phyloP scores from a whole-genome alignment of 2,888 invertebrate species.

The Andricus curvator region DNA sequence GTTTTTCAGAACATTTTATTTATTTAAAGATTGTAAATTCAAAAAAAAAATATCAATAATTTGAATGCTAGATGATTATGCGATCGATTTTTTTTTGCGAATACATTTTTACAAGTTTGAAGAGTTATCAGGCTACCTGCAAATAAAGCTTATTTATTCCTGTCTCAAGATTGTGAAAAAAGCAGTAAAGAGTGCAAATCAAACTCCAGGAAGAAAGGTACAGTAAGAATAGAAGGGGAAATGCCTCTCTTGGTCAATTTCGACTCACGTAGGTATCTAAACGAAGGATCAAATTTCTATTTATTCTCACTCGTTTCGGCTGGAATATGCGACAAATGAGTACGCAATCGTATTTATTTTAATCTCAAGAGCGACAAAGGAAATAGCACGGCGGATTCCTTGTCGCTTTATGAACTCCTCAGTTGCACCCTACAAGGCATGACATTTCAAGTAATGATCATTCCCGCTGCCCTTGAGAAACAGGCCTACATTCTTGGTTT shows the following conservation, averaged over 20 bases:
- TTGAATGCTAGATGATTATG: no score
- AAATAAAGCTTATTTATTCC: no score
- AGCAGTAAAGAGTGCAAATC: not conserved
- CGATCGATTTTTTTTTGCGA: no score
- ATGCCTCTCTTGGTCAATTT: not conserved
- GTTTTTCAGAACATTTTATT: not conserved
- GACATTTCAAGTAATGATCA: not conserved
- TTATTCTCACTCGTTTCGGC: not conserved
- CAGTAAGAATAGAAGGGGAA: not conserved
- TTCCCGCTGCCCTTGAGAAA: not conserved
- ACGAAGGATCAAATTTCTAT: slow-evolving; percentile 2
- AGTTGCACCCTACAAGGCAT: not conserved
- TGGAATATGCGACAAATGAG: slow-evolving; percentile 4
- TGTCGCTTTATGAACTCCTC: not conserved
- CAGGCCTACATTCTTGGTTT: slow-evolving; percentile 1
- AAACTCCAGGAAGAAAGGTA: not conserved
- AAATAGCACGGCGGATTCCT: not conserved
- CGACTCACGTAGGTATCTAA: slow-evolving; percentile 7
- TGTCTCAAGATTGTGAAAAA: not conserved
- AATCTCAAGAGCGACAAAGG: not conserved
- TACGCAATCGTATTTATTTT: not conserved
- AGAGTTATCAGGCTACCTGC: no score
- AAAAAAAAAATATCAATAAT: no score
- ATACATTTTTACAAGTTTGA: not conserved
- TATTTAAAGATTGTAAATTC: not conserved